phyloP scores from a whole-genome alignment of 2,888 invertebrate species.

The Scaptomyza cyrtandrae region DNA sequence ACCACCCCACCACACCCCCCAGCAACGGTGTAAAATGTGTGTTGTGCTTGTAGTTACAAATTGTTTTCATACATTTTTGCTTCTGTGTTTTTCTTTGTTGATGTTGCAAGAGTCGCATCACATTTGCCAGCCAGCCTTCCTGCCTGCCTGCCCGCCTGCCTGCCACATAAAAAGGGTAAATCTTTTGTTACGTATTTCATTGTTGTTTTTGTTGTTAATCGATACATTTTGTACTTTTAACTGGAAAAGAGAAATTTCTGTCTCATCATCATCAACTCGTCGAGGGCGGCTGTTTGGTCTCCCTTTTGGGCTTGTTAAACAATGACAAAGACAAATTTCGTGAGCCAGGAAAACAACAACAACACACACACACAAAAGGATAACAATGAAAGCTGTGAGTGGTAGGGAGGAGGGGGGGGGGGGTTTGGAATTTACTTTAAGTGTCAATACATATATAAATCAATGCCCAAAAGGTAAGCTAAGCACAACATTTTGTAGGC shows the following conservation, averaged over 20 bases:
- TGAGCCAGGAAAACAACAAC: conserved; percentile 46
- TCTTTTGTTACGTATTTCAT: conserved; percentile 13
- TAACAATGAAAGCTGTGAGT: not conserved
- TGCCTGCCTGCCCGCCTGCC: too few species aligned
- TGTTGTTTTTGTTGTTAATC: conserved; percentile 51
- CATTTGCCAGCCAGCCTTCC: conserved; percentile 26
- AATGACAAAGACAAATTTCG: conserved; percentile 75
- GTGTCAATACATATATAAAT: conserved; percentile 78
- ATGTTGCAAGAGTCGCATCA: conserved; percentile 29
- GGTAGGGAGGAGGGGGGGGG: not conserved
- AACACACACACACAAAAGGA: conserved; percentile 7
- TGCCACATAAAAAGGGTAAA: conserved; percentile 32
- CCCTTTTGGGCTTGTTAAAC: conserved; percentile 66
- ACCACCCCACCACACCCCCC: too few species aligned
- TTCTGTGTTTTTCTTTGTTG: not conserved
- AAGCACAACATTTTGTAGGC: conserved; percentile 25
- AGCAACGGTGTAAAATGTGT: conserved; percentile 5
- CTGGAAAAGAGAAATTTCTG: conserved; percentile 36
- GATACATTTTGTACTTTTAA: conserved; percentile 51
- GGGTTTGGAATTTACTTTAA: conserved; percentile 36
- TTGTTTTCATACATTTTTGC: conserved; percentile 13
- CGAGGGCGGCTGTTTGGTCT: not conserved
- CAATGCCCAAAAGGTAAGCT: conserved; percentile 67
- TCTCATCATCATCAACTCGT: not conserved
- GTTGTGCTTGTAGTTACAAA: conserved; percentile 4